Evolutionary conservation across 2,797 vertebrate genomes (phyloP), one percentile per base, ranked within the genome.

Genomic region (Melanogrammus aeglefinus): DNA sequence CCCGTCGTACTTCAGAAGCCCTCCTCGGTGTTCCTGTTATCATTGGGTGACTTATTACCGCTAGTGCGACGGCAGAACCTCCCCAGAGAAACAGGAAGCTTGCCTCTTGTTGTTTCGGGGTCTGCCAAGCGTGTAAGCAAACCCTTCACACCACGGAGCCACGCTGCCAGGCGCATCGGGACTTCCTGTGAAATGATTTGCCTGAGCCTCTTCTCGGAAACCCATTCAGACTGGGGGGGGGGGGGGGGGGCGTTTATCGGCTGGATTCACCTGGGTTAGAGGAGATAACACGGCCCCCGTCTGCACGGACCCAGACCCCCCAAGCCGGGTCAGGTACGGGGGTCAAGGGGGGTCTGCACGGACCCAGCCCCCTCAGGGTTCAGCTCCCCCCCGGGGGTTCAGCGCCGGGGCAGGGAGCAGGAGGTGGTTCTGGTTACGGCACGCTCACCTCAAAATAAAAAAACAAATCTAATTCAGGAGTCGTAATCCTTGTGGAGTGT

Each of bases 401-500:
- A 81, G 36, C 14, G 74, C 76, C 0, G 0, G 84, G 38, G 29
- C 57, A 44, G 77, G 73, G 79, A 70, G 83, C 69, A 63, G 12
- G 18, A 31, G 69, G 86, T 72, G 57, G 57, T n/a, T 92, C 80
- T 31, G 73, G 85, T 89, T 86, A 82, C 51, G 14, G 81, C 82
- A 86, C 71, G 57, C 31, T 77, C 21, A 70, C 66, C 44, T 33
- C n/a, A 44, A 12, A 41, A 31, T 31, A 71, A 81, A 82, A 81
- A 81, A 38, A 75, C 74, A 33, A 74, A 39, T 87, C 87, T 92
- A 90, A 88, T 91, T 89, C 80, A 86, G 86, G 87, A 83, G 72
- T 27, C 47, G 79, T 90, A 85, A 90, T 89, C 85, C 85, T 82
- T 69, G 75, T 80, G 21, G 57, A 27, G 21, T 66, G 7, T 66